These are phyloP conservation scores for Cepphus grylle DNA, from an alignment of 2,113 vertebrate species.

Conservation along the genomic window DNA sequence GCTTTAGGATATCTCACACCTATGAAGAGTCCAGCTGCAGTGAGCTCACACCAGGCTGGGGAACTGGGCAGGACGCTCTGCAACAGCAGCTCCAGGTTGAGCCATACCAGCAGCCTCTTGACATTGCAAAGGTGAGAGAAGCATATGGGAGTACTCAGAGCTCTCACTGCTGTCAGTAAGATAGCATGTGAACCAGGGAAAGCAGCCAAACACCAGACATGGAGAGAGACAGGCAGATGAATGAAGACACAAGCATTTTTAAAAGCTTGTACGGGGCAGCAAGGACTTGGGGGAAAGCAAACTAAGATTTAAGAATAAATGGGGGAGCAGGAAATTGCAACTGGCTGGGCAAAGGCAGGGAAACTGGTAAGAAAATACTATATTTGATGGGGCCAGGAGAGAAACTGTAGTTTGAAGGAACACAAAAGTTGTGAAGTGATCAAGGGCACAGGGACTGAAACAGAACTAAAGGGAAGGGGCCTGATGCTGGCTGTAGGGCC, in stretches of 20 bases:
- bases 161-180: neutral
- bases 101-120: neutral
- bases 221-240: neutral
- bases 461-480: neutral
- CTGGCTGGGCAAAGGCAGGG: neutral
- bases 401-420: neutral
- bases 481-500: neutral
- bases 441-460: neutral
- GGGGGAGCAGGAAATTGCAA: neutral
- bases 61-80: neutral
- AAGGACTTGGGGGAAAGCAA: neutral
- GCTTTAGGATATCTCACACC: neutral
- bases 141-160: neutral
- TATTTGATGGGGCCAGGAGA: neutral
- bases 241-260: neutral
- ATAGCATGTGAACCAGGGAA: neutral
- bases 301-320: neutral
- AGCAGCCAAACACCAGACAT: neutral
- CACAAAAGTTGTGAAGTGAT: neutral
- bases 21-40: accelerated
- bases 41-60: neutral
- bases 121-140: neutral
- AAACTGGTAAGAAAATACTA: neutral
- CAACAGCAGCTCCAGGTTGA: neutral
- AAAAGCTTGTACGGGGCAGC: neutral